Percentiles rank a stretch among this genome's conserved stretches.
Evolutionary conservation across 2,113 vertebrate species (phyloP).

Genomic region (Bombycilla garrulus): DNA sequence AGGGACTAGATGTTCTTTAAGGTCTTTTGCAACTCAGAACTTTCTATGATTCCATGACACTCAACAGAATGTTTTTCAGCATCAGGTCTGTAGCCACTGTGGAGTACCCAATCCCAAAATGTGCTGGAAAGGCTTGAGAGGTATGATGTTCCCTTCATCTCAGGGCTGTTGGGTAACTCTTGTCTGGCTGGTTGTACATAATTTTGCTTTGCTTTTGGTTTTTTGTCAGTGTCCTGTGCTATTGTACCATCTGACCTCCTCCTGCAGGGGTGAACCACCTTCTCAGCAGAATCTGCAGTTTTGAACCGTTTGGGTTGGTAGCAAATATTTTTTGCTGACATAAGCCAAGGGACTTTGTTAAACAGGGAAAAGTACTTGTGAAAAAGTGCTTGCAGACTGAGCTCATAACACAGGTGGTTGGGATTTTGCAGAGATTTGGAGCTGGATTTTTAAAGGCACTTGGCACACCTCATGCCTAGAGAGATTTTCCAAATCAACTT

Average conservation of each 20-base stretch:
- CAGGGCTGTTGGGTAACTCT: not conserved
- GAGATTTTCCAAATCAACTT: not conserved
- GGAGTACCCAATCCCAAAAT: not conserved
- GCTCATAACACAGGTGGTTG: slow-evolving; percentile 19
- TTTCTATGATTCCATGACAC: not conserved
- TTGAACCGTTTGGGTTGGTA: not conserved
- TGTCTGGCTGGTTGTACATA: accelerated
- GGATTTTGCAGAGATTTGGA: not conserved
- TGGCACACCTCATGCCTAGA: not conserved
- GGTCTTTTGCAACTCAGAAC: not conserved
- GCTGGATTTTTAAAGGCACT: slow-evolving; percentile 9
- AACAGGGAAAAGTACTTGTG: not conserved
- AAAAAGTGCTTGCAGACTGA: not conserved
- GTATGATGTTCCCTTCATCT: not conserved
- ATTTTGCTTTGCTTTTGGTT: not conserved
- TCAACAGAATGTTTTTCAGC: not conserved
- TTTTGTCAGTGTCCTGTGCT: not conserved
- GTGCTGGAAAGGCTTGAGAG: not conserved
- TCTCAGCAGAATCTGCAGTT: slow-evolving; percentile 39
- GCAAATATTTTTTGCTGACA: not conserved
- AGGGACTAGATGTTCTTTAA: not conserved
- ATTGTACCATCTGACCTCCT: not conserved
- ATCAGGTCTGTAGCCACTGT: not conserved
- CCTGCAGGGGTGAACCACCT: not conserved
- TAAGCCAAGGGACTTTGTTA: not conserved